Percentiles rank a stretch among this genome's conserved stretches.
Evolutionary conservation across 2,888 invertebrate genomes (phyloP).

Genomic region (Daptonema setosum): DNA sequence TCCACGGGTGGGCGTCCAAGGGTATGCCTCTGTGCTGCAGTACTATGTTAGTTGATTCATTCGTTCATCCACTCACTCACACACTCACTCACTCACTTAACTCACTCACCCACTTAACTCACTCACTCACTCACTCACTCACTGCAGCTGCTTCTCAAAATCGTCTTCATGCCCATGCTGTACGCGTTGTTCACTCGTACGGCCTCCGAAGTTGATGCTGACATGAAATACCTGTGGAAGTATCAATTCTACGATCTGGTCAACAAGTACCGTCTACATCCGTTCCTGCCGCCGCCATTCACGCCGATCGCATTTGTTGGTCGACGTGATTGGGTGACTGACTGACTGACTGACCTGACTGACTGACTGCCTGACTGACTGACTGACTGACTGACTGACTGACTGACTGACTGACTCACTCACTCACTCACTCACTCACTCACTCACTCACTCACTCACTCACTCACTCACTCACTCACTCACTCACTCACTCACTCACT

Average conservation of each 20-base stretch:
- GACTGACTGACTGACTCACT: no score
- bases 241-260: conserved; percentile 27
- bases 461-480: no score
- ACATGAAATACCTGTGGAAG: conserved; percentile 27
- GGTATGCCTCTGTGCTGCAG: conserved; percentile 19
- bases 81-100: no score
- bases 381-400: no score
- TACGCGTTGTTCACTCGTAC: conserved; percentile 26
- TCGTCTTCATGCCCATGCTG: conserved; percentile 27
- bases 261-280: conserved; percentile 23
- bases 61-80: no score
- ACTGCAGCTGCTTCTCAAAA: conserved; percentile 15
- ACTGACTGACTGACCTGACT: no score
- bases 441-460: no score
- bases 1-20: conserved; percentile 13
- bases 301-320: conserved; percentile 17
- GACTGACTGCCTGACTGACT: no score
- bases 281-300: conserved; percentile 28
- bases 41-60: conserved; percentile 17
- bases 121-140: background rate
- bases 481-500: no score
- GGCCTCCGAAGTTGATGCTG: conserved; percentile 13
- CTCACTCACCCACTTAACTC: no score
- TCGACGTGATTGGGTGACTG: background rate
- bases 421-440: no score